Evolutionary conservation across 30 jellyfish, hydroid and myxozoan species (phyloP).

Genomic region (Nemopilema nomurai): DNA sequence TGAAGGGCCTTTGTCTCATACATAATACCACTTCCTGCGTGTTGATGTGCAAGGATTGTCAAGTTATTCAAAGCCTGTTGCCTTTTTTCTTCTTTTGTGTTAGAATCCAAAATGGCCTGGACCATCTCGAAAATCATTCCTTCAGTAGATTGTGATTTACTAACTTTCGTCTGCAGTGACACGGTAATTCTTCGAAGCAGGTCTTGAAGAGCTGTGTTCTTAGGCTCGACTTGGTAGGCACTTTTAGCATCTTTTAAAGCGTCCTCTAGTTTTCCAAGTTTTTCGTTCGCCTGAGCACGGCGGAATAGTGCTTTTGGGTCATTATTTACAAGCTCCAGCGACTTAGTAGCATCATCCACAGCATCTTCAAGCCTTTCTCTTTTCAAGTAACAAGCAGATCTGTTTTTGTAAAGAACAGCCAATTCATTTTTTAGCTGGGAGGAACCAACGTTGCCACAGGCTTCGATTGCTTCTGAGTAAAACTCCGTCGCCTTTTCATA

Average conservation of each 20-base stretch:
- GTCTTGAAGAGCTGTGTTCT: slow-evolving; percentile 77
- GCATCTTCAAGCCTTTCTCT: slow-evolving; percentile 62
- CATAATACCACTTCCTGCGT: slow-evolving; percentile 79
- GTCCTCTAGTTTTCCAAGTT: slow-evolving; percentile 64
- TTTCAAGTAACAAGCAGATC: slow-evolving; percentile 87
- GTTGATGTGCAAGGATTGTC: slow-evolving; percentile 81
- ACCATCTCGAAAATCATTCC: slow-evolving; percentile 87
- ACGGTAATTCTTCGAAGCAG: slow-evolving; percentile 56
- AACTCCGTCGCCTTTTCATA: slow-evolving; percentile 69
- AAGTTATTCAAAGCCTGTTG: slow-evolving; percentile 81
- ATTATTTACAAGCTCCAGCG: slow-evolving; percentile 49
- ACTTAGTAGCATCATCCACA: slow-evolving; percentile 69
- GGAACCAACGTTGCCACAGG: slow-evolving; percentile 26
- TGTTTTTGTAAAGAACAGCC: slow-evolving; percentile 82
- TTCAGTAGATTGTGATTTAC: slow-evolving; percentile 77
- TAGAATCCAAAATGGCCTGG: slow-evolving; percentile 21
- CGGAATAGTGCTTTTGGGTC: slow-evolving; percentile 89
- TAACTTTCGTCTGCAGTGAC: slow-evolving; percentile 64
- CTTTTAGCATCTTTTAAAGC: slow-evolving; percentile 79
- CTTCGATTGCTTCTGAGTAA: slow-evolving; percentile 69
- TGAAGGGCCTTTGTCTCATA: slow-evolving; percentile 56
- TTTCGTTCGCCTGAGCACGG: slow-evolving; percentile 86
- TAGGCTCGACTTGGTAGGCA: slow-evolving; percentile 80
- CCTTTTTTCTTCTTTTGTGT: slow-evolving; percentile 43
- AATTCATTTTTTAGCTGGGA: slow-evolving; percentile 26